A percentile compares a stretch with the other conserved stretches of the same genome.
Conservation (phyloP, 2,113 vertebrate species). For the Calyptomena viridis region DNA sequence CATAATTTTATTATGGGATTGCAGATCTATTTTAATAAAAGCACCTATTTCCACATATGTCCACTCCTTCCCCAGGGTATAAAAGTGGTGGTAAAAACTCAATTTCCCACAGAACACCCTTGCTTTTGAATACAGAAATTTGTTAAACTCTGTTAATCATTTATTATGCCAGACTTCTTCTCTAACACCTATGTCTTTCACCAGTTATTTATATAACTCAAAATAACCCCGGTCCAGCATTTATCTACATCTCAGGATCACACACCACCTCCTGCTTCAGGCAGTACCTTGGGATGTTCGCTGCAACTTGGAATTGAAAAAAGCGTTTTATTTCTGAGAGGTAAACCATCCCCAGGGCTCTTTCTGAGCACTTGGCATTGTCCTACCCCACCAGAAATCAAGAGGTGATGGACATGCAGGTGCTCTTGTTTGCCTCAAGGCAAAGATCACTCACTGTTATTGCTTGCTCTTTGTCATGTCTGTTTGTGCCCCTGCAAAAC, state of each 20-base stretch:
- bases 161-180: neutral
- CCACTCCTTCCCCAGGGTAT: neutral
- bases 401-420: neutral
- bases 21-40: neutral
- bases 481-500: neutral
- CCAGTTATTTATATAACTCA: neutral
- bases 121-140: neutral
- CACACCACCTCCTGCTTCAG: neutral
- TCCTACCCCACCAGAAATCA: neutral
- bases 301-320: neutral
- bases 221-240: neutral
- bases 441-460: neutral
- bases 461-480: neutral
- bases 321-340: neutral
- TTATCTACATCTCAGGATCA: neutral
- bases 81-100: neutral
- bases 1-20: neutral
- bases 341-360: neutral
- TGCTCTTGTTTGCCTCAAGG: neutral
- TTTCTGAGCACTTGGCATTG: neutral
- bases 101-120: neutral
- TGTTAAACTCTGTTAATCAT: neutral
- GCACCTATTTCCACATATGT: neutral
- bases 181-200: neutral
- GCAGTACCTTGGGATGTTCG: neutral